Conservation (phyloP, 2,113 vertebrate genomes). For the Engystomops pustulosus region DNA sequence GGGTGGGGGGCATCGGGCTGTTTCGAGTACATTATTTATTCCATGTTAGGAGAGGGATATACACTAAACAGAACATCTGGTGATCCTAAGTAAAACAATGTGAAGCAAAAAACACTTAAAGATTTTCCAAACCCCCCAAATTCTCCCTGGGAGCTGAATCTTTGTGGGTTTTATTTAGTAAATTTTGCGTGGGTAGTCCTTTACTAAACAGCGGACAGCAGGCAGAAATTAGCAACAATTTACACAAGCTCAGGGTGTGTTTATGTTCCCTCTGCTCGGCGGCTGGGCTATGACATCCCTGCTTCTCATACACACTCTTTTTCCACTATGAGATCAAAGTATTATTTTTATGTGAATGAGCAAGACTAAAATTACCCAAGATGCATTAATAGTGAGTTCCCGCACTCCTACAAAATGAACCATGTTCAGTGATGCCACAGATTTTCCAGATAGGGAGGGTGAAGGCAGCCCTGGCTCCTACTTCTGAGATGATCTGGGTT, state of each 20-base stretch:
- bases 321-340: constrained; percentile 25
- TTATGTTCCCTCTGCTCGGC: constrained; percentile 36
- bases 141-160: constrained; percentile 22
- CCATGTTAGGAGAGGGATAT: not conserved
- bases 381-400: not conserved
- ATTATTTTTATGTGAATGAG: constrained; percentile 12
- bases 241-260: constrained; percentile 60
- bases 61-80: constrained; percentile 45
- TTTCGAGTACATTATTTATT: not conserved
- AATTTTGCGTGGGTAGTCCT: constrained; percentile 35
- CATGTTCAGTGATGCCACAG: constrained; percentile 2
- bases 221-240: constrained; percentile 68
- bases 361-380: constrained; percentile 3
- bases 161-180: constrained; percentile 47
- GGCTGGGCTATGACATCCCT: not conserved
- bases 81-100: constrained; percentile 18
- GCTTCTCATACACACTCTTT: not conserved
- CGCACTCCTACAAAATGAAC: not conserved
- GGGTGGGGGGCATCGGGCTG: not conserved
- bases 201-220: constrained; percentile 65
- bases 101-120: not conserved
- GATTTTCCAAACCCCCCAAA: not conserved
- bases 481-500: constrained; percentile 6
- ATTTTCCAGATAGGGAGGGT: constrained; percentile 23
- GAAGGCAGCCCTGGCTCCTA: not conserved